phyloP scores from a whole-genome alignment of 2,888 invertebrate species.

The Esperia sulphurella region DNA sequence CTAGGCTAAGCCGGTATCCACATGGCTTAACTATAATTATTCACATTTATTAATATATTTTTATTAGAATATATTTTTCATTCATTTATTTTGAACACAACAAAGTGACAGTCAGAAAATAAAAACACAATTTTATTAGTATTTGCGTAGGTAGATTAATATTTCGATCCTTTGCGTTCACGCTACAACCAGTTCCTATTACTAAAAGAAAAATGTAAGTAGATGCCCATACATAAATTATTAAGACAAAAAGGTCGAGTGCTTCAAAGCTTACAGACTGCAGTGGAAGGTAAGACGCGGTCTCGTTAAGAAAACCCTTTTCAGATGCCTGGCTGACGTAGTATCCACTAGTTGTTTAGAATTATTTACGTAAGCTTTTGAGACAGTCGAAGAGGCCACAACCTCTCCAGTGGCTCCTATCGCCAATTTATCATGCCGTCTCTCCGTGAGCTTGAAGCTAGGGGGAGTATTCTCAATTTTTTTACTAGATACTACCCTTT shows the following conservation, averaged over 20 bases:
- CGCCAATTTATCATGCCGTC: slow-evolving; percentile 52
- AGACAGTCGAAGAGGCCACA: slow-evolving; percentile 50
- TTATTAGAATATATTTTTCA: too few species aligned
- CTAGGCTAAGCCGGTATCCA: too few species aligned
- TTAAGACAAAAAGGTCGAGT: slow-evolving; percentile 9
- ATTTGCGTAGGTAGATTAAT: too few species aligned
- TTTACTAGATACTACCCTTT: neutral
- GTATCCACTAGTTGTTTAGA: slow-evolving; percentile 16
- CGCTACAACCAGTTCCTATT: neutral
- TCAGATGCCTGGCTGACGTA: slow-evolving; percentile 4
- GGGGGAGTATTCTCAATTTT: slow-evolving; percentile 21
- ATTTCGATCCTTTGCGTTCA: neutral
- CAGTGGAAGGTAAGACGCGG: slow-evolving; percentile 1
- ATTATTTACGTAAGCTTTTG: slow-evolving; percentile 57
- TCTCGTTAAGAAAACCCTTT: slow-evolving; percentile 13
- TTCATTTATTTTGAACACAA: too few species aligned
- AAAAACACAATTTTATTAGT: neutral
- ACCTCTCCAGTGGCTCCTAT: slow-evolving; percentile 36
- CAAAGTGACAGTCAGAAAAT: neutral
- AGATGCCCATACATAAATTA: slow-evolving; percentile 5
- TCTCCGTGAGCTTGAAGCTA: slow-evolving; percentile 23
- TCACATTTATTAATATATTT: too few species aligned
- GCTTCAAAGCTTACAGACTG: slow-evolving; percentile 5
- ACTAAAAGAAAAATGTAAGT: neutral
- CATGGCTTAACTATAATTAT: too few species aligned